Evolutionary conservation across 2,888 invertebrate species (phyloP).

Genomic region (Branchipolynoe longqiensis): DNA sequence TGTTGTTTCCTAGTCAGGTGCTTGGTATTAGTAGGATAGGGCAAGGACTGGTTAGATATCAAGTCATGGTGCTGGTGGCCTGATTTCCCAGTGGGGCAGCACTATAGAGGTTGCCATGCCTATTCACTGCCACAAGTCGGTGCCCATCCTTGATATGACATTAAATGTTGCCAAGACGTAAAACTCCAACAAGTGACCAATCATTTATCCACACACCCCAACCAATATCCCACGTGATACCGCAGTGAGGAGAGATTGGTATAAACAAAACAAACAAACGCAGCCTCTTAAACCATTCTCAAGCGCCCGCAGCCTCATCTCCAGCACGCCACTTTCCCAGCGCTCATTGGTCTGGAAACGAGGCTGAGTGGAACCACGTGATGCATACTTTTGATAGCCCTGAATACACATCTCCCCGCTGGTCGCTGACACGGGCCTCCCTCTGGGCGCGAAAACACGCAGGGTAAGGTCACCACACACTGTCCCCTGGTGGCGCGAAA

Average conservation of each 20-base stretch:
- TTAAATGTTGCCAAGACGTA: too few species aligned
- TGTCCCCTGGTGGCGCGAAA: slow-evolving; percentile 32
- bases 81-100: too few species aligned
- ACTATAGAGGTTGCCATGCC: too few species aligned
- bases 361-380: slow-evolving; percentile 35
- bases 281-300: slow-evolving; percentile 3
- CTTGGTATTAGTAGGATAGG: too few species aligned
- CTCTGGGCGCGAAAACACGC: background rate
- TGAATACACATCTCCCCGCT: slow-evolving; percentile 36
- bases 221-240: too few species aligned
- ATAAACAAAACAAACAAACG: background rate
- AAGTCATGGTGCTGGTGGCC: too few species aligned
- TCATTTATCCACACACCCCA: too few species aligned
- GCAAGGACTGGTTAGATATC: too few species aligned
- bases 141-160: too few species aligned
- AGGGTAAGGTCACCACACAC: slow-evolving; percentile 35
- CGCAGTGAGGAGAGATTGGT: background rate
- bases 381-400: slow-evolving; percentile 46
- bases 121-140: too few species aligned
- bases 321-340: slow-evolving; percentile 1
- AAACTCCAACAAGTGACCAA: too few species aligned
- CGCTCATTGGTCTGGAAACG: slow-evolving; percentile 37
- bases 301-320: background rate
- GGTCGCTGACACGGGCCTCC: slow-evolving; percentile 23
- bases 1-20: too few species aligned